These are phyloP conservation scores for Hippocampus comes DNA, from an alignment of 2,113 vertebrate genomes.

Conservation along the genomic window DNA sequence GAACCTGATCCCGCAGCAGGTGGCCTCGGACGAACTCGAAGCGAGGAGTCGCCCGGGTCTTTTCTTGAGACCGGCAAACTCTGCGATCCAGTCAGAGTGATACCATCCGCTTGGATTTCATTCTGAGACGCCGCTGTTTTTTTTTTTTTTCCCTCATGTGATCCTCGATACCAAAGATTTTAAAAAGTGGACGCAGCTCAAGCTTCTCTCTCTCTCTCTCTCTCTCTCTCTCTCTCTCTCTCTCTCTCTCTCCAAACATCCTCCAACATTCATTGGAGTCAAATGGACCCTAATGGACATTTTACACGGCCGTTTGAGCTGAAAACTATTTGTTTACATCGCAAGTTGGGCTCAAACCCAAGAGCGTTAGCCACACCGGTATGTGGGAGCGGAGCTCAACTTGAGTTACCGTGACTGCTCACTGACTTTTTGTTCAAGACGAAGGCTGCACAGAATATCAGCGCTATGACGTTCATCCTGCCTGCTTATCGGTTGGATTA, in stretches of 20 bases:
- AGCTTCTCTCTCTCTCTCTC: not conserved
- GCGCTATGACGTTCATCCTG: too few species aligned
- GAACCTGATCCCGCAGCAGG: conserved; percentile 55
- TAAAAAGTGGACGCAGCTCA: not conserved
- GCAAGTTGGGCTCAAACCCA: not conserved
- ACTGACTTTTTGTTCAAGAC: not conserved
- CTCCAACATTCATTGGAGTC: not conserved
- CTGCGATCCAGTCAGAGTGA: conserved; percentile 10
- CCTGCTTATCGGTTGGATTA: too few species aligned
- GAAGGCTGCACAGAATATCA: too few species aligned
- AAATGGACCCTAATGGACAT: not conserved
- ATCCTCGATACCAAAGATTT: not conserved
- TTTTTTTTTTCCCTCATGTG: too few species aligned
- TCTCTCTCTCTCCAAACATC: not conserved
- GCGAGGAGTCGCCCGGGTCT: not conserved
- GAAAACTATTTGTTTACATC: not conserved
- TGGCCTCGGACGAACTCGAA: conserved; percentile 26
- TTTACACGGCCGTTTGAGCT: not conserved
- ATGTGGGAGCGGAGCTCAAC: not conserved
- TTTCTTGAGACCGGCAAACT: not conserved
- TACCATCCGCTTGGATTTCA: not conserved
- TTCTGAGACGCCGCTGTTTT: not conserved
- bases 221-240: not conserved
- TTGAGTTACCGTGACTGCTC: not conserved
- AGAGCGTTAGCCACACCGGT: not conserved